A percentile compares a stretch with the other conserved stretches of the same genome.
phyloP scores from a whole-genome alignment of 92 coral and sea anemone genomes.

The Meandrina meandrites region DNA sequence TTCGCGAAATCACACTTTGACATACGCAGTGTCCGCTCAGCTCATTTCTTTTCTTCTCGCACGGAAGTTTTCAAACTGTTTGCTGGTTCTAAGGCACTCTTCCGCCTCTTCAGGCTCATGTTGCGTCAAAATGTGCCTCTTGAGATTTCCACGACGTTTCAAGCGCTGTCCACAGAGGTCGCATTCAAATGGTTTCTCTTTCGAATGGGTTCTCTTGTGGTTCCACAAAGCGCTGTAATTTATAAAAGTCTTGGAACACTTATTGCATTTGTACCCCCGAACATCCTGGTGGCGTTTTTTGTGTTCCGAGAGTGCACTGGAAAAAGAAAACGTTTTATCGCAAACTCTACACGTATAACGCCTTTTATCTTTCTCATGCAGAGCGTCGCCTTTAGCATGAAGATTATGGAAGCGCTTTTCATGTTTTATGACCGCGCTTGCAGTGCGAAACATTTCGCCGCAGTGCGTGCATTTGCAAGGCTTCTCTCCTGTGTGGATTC shows the following conservation, averaged over 20 bases:
- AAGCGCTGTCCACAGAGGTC: slow-evolving; percentile 36
- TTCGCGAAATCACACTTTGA: neutral
- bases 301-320: slow-evolving; percentile 36
- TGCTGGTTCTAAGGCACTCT: slow-evolving; percentile 32
- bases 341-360: slow-evolving; percentile 35
- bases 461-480: slow-evolving; percentile 28
- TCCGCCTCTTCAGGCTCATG: slow-evolving; percentile 35
- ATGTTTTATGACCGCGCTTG: neutral
- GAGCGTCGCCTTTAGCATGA: neutral
- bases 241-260: slow-evolving; percentile 38
- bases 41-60: neutral
- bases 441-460: slow-evolving; percentile 18
- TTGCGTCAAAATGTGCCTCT: slow-evolving; percentile 40
- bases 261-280: slow-evolving; percentile 28
- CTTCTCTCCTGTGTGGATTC: slow-evolving; percentile 44
- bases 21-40: too few relatives aligned
- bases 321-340: slow-evolving; percentile 39
- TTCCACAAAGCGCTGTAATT: slow-evolving; percentile 22
- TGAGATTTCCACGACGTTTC: slow-evolving; percentile 31
- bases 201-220: slow-evolving; percentile 37
- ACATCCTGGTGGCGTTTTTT: slow-evolving; percentile 36
- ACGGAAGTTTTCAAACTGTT: slow-evolving; percentile 3
- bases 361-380: neutral
- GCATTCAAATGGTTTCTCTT: slow-evolving; percentile 39
- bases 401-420: neutral